Evolutionary conservation across 2,797 vertebrate genomes (phyloP).

Genomic region (Rhinella marina): DNA sequence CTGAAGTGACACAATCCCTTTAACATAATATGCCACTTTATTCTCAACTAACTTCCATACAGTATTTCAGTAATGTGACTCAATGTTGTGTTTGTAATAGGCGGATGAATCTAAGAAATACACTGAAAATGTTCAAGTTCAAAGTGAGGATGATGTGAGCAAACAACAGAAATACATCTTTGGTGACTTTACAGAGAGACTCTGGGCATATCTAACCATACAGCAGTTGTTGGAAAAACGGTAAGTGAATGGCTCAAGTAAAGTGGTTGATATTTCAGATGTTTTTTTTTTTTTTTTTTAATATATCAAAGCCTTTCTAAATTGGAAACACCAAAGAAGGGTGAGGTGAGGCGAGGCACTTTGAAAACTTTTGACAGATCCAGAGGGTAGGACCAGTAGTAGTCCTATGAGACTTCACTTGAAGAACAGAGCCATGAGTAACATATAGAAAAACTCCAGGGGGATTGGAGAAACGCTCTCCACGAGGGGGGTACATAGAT

Average conservation of each 20-base stretch:
- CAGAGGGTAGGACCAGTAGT: no score
- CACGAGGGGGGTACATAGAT: no score
- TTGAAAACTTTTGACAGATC: no score
- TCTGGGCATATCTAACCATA: constrained; percentile 83
- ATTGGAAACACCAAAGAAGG: no score
- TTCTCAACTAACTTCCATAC: not conserved
- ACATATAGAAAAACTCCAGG: no score
- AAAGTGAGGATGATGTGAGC: not conserved
- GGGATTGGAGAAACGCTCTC: no score
- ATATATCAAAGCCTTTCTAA: no score
- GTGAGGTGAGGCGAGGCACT: no score
- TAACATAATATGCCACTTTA: not conserved
- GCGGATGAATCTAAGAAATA: constrained; percentile 23
- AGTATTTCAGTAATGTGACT: not conserved
- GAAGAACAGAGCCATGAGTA: no score
- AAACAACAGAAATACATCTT: constrained; percentile 61
- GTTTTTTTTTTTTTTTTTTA: not conserved
- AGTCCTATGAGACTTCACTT: no score
- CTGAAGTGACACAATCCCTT: no score
- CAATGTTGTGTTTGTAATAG: not conserved
- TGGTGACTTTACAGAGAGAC: constrained; percentile 71
- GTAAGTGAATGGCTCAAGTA: constrained; percentile 66
- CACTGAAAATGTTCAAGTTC: constrained; percentile 15
- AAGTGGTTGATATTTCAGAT: not conserved
- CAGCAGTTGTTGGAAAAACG: constrained; percentile 79